Percentiles rank a stretch among this genome's conserved stretches.
Conservation (phyloP, 2,888 invertebrate species). For the Bimastos eiseni region DNA sequence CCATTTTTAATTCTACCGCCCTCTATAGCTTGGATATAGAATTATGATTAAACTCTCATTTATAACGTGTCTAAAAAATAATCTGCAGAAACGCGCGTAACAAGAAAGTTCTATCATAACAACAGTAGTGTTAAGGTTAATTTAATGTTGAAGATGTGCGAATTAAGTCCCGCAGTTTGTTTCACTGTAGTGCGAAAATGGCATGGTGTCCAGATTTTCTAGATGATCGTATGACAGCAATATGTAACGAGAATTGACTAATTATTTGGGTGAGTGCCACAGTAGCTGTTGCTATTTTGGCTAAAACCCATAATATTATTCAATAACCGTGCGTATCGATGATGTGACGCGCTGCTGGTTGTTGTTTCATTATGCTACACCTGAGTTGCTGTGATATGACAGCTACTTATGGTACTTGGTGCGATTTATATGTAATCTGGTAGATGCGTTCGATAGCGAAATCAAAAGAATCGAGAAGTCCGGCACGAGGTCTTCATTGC, state of each 20-base stretch:
- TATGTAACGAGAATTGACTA: neutral
- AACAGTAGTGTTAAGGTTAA: too few species aligned
- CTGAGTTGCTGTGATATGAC: neutral
- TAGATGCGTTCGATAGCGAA: neutral
- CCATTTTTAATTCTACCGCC: too few species aligned
- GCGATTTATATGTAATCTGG: neutral
- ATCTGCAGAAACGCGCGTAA: too few species aligned
- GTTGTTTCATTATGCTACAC: neutral
- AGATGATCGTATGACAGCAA: too few species aligned
- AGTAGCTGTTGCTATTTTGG: neutral
- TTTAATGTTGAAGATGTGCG: too few species aligned
- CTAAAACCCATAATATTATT: neutral
- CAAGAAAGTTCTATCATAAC: too few species aligned
- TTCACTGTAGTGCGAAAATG: too few species aligned
- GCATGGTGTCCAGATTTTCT: too few species aligned
- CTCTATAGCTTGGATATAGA: neutral
- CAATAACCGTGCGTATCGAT: neutral
- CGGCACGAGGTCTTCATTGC: neutral
- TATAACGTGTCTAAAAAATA: too few species aligned
- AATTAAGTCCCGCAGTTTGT: too few species aligned
- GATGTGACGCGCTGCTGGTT: neutral
- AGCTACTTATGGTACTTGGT: neutral
- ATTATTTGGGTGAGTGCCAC: neutral
- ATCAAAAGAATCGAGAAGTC: neutral
- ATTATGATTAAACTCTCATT: neutral